phyloP scores from a whole-genome alignment of 1,140 invertebrate genomes.

The Achatina immaculata region DNA sequence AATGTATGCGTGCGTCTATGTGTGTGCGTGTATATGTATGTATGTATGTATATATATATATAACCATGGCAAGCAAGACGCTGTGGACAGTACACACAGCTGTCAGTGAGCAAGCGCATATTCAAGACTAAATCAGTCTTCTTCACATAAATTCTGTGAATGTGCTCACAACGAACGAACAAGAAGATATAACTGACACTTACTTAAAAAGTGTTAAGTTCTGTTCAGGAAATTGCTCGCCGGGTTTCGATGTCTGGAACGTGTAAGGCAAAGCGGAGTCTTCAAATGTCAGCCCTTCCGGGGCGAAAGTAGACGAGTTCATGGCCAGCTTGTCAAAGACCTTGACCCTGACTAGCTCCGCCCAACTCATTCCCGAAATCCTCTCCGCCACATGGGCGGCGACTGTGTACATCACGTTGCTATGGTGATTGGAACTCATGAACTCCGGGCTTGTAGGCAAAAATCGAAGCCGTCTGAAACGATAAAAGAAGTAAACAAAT shows the following conservation, averaged over 20 bases:
- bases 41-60: too few species aligned
- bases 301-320: background rate
- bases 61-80: too few species aligned
- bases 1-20: too few species aligned
- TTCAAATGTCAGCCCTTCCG: background rate
- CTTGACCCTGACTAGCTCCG: background rate
- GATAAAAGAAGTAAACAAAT: too few species aligned
- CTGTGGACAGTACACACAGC: too few species aligned
- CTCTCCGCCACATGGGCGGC: slow-evolving; percentile 6
- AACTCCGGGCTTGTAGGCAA: background rate
- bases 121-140: too few species aligned
- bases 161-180: too few species aligned
- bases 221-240: background rate
- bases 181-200: too few species aligned
- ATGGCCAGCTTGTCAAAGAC: background rate
- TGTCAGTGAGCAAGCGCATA: too few species aligned
- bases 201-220: slow-evolving; percentile 22
- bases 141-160: too few species aligned
- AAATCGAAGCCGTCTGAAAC: slow-evolving; percentile 9
- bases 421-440: background rate
- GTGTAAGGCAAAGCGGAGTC: slow-evolving; percentile 18
- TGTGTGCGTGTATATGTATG: too few species aligned
- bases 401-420: slow-evolving; percentile 17
- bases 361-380: background rate
- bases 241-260: background rate